phyloP scores from a whole-genome alignment of 1,140 invertebrate species.

The Ceratina calcarata region DNA sequence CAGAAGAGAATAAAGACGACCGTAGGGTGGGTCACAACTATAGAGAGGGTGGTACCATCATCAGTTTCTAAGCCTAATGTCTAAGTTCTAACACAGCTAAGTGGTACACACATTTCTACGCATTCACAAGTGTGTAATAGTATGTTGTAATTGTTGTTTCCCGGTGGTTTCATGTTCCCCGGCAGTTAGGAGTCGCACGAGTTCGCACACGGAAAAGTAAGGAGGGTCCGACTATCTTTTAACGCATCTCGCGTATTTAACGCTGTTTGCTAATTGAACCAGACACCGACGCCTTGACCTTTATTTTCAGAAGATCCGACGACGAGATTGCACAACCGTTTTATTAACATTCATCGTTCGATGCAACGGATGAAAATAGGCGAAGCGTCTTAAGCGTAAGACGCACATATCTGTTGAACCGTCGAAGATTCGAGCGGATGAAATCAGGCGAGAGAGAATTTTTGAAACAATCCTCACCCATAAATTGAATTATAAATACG shows the following conservation, averaged over 20 bases:
- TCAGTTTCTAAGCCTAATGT: constrained; percentile 37
- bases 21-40: constrained; percentile 3
- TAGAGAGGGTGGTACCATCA: not conserved
- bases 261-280: not conserved
- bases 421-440: too few species aligned
- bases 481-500: too few species aligned
- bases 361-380: not conserved
- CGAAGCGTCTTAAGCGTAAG: too few species aligned
- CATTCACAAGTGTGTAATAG: constrained; percentile 40
- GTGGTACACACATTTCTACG: constrained; percentile 22
- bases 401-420: too few species aligned
- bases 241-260: constrained; percentile 1
- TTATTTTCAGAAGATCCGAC: not conserved
- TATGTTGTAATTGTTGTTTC: constrained; percentile 38
- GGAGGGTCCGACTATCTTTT: not conserved
- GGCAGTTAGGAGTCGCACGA: not conserved
- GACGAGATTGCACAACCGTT: constrained; percentile 2
- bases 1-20: not conserved
- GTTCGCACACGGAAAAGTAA: not conserved
- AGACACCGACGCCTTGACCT: constrained; percentile 17
- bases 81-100: constrained; percentile 32
- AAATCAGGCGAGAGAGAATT: too few species aligned
- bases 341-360: not conserved
- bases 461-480: too few species aligned
- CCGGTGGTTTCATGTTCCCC: constrained; percentile 1